Percentiles rank a stretch among this genome's conserved stretches.
Evolutionary conservation across 2,888 invertebrate genomes (phyloP).

Genomic region (Mesopsocus fuscifrons): DNA sequence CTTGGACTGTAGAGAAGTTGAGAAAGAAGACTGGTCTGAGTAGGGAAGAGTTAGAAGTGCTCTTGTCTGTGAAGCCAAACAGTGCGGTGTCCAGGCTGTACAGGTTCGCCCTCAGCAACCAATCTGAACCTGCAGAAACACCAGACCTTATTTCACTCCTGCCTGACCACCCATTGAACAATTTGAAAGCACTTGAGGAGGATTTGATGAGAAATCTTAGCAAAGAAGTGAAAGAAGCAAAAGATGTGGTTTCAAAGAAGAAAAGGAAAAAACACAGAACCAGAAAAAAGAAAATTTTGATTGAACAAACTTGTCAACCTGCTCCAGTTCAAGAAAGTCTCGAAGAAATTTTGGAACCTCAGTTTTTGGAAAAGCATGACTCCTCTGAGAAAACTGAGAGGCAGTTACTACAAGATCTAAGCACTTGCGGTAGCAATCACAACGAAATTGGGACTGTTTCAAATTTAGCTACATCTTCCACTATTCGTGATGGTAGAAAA

Average conservation of each 20-base stretch:
- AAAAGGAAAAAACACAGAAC: background rate
- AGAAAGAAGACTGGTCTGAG: background rate
- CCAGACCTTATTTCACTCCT: background rate
- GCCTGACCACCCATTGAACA: slow-evolving; percentile 2
- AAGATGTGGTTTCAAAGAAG: background rate
- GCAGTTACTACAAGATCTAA: too few species aligned
- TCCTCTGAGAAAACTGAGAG: too few species aligned
- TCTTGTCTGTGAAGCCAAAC: slow-evolving; percentile 1
- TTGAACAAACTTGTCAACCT: too few species aligned
- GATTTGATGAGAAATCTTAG: background rate
- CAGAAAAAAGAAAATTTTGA: background rate
- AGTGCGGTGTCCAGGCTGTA: slow-evolving; percentile 2
- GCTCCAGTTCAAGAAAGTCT: background rate
- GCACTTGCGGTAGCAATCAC: background rate
- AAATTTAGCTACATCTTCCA: too few species aligned
- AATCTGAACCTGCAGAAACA: too few species aligned
- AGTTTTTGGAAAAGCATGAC: too few species aligned
- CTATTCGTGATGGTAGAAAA: background rate
- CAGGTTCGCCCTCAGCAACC: slow-evolving; percentile 6
- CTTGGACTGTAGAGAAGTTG: slow-evolving; percentile 2
- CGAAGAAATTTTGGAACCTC: too few species aligned
- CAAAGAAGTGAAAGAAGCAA: background rate
- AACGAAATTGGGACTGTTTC: background rate
- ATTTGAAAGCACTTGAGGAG: slow-evolving; percentile 5
- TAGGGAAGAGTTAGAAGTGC: background rate